Conservation (phyloP, 2,888 invertebrate species). For the Acanthosoma haemorrhoidale region DNA sequence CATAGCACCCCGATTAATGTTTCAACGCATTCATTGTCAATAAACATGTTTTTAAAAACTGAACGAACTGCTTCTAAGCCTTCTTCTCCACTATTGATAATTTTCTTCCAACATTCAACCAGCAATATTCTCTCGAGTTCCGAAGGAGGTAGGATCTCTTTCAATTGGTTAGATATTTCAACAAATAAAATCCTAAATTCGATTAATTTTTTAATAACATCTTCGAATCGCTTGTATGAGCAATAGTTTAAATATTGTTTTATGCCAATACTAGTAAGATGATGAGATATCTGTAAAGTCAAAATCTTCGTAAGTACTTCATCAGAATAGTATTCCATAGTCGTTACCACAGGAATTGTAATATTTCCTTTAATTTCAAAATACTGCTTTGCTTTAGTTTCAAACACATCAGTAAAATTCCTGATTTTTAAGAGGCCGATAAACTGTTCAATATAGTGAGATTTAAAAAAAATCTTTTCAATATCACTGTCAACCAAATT, state of each 20-base stretch:
- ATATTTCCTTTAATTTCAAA: constrained; percentile 44
- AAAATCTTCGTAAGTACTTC: constrained; percentile 49
- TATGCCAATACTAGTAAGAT: constrained; percentile 48
- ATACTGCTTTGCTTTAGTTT: constrained; percentile 49
- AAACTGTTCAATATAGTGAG: constrained; percentile 24
- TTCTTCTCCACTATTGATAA: not conserved
- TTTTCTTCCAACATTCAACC: constrained; percentile 17
- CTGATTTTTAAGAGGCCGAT: constrained; percentile 47
- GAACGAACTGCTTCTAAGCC: not conserved
- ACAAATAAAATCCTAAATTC: not conserved
- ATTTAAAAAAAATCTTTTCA: constrained; percentile 21
- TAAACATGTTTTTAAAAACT: not conserved
- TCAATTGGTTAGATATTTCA: not conserved
- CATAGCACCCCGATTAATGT: constrained; percentile 2
- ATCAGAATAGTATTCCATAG: constrained; percentile 49
- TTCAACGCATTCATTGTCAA: not conserved
- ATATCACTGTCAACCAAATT: not conserved
- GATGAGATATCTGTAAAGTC: constrained; percentile 43
- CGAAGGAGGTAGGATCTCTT: not conserved
- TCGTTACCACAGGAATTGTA: constrained; percentile 42
- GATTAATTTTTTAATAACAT: not conserved
- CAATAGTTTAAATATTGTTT: constrained; percentile 48
- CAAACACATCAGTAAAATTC: constrained; percentile 49
- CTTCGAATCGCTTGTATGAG: constrained; percentile 47
- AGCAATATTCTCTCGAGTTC: constrained; percentile 19